Percentiles rank a stretch among this genome's conserved stretches.
Evolutionary conservation across 2,113 vertebrate species (phyloP).

Genomic region (Anolis carolinensis): DNA sequence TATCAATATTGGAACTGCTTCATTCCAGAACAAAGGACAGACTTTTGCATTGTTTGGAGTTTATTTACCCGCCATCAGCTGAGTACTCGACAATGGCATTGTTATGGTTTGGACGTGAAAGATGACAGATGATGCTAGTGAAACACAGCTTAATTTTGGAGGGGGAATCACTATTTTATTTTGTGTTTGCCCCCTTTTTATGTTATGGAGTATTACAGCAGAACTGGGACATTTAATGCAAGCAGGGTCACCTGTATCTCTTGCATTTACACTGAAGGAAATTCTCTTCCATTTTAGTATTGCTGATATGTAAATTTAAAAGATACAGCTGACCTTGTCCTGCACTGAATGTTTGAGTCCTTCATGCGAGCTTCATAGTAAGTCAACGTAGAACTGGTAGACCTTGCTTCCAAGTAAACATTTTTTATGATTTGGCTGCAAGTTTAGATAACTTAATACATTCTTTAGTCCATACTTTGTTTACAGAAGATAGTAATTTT

Average conservation of each 20-base stretch:
- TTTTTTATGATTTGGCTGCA: background rate
- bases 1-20: background rate
- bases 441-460: background rate
- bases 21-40: background rate
- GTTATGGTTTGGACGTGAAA: background rate
- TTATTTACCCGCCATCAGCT: constrained; percentile 7
- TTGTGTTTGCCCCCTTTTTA: background rate
- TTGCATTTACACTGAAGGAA: background rate
- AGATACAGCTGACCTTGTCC: no score
- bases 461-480: background rate
- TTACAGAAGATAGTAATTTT: background rate
- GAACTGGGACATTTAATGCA: background rate
- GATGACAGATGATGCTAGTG: background rate
- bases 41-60: background rate
- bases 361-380: background rate
- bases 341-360: no score
- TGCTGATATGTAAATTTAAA: background rate
- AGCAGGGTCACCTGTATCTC: no score
- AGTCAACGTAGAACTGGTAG: background rate
- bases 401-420: background rate
- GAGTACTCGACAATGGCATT: background rate
- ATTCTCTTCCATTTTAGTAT: background rate
- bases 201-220: background rate
- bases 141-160: background rate
- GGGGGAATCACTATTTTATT: background rate